Conservation (phyloP, 1,140 invertebrate genomes). For the Leptonema lineaticorne region DNA sequence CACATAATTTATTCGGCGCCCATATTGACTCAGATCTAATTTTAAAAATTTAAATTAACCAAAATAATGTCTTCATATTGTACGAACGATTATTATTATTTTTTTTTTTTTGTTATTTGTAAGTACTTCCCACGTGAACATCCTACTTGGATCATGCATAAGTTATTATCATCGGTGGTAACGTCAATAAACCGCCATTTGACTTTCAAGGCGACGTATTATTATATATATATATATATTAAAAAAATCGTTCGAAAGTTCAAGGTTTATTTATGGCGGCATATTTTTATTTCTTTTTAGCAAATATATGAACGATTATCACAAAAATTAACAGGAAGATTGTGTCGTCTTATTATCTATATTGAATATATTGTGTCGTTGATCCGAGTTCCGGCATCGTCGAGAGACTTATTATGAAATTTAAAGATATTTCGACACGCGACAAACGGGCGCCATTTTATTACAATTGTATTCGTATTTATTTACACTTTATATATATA, state of each 20-base stretch:
- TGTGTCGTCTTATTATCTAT: too few species aligned
- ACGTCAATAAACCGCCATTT: neutral
- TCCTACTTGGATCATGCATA: neutral
- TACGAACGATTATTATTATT: neutral
- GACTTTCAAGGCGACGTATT: neutral
- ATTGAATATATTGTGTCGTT: too few species aligned
- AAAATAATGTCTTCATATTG: neutral
- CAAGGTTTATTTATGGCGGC: neutral
- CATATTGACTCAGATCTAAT: neutral
- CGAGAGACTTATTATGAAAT: too few species aligned
- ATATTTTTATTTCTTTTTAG: neutral
- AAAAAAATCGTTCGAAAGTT: conserved; percentile 3
- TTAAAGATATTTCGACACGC: too few species aligned
- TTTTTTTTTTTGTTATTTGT: neutral
- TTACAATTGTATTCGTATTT: too few species aligned
- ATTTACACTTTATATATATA: too few species aligned
- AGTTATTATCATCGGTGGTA: neutral
- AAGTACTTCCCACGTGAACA: neutral
- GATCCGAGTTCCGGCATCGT: too few species aligned
- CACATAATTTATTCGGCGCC: neutral
- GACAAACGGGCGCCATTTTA: too few species aligned
- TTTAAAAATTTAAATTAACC: too few species aligned
- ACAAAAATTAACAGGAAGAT: too few species aligned
- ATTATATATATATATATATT: too few species aligned
- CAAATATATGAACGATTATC: too few species aligned